A percentile compares a stretch with the other conserved stretches of the same genome.
These are phyloP conservation scores for Sarcophaga carnaria DNA, from an alignment of 2,888 invertebrate species.

Conservation along the genomic window DNA sequence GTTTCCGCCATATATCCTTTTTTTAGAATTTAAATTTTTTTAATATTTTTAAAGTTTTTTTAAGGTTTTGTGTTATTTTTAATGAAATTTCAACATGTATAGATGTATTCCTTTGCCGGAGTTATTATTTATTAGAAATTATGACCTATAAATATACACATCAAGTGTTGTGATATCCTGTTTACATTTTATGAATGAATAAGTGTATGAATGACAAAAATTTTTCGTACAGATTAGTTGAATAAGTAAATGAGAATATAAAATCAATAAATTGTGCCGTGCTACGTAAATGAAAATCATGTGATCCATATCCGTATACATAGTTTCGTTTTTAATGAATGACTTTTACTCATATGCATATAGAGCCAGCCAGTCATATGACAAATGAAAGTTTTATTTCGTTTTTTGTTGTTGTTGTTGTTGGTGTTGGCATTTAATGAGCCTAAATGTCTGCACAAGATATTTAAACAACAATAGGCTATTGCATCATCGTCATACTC, in stretches of 20 bases:
- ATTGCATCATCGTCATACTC: constrained; percentile 54
- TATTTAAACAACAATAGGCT: constrained; percentile 56
- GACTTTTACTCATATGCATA: constrained; percentile 54
- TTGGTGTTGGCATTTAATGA: constrained; percentile 46
- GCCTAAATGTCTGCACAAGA: constrained; percentile 67
- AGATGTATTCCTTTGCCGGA: too few relatives aligned
- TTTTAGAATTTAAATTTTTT: too few relatives aligned
- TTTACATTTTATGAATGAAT: constrained; percentile 57
- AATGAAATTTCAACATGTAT: too few relatives aligned
- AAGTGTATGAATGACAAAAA: constrained; percentile 34
- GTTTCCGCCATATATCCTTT: too few relatives aligned
- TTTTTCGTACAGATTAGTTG: too few relatives aligned
- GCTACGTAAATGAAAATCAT: constrained; percentile 51
- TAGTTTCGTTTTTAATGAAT: constrained; percentile 66
- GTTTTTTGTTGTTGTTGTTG: background rate
- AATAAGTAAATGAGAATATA: constrained; percentile 5
- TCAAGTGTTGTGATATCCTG: too few relatives aligned
- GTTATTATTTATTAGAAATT: too few relatives aligned
- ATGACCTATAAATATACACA: too few relatives aligned
- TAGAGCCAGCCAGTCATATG: background rate
- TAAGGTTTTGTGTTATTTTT: too few relatives aligned
- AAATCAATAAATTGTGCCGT: constrained; percentile 45
- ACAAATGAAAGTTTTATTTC: constrained; percentile 27
- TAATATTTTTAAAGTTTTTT: too few relatives aligned
- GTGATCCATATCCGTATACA: constrained; percentile 10